A percentile compares a stretch with the other conserved stretches of the same genome.
Evolutionary conservation across 2,113 vertebrate genomes (phyloP).

Genomic region (Anoura caudifer): DNA sequence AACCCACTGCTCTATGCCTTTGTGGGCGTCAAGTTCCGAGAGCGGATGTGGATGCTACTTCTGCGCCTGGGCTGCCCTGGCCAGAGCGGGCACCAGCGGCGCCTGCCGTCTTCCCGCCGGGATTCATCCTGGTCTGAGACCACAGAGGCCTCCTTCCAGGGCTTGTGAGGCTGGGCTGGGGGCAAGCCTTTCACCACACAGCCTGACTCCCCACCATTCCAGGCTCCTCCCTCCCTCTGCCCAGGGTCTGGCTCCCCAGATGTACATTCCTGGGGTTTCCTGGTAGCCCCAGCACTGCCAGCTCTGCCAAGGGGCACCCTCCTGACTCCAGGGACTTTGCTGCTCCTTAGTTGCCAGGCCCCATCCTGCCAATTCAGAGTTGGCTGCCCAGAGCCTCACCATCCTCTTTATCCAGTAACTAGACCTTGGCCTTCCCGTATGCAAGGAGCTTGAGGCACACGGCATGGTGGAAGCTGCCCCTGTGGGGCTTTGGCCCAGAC

Average conservation of each 20-base stretch:
- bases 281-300: neutral
- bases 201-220: neutral
- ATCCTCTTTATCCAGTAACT: neutral
- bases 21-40: conserved; percentile 88
- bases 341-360: neutral
- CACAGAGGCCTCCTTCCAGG: conserved; percentile 83
- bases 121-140: conserved; percentile 87
- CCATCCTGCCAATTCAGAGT: neutral
- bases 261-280: neutral
- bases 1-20: conserved; percentile 92
- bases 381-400: neutral
- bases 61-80: conserved; percentile 75
- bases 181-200: neutral
- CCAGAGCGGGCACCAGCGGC: conserved; percentile 50
- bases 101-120: conserved; percentile 57
- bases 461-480: neutral
- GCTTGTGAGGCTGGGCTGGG: conserved; percentile 55
- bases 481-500: neutral
- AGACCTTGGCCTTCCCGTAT: neutral
- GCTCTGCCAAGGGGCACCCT: neutral
- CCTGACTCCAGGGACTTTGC: neutral
- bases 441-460: neutral
- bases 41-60: conserved; percentile 82
- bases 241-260: neutral
- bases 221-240: neutral